Conservation (phyloP, 2,113 vertebrate genomes). For the Hemibates koningsi region DNA sequence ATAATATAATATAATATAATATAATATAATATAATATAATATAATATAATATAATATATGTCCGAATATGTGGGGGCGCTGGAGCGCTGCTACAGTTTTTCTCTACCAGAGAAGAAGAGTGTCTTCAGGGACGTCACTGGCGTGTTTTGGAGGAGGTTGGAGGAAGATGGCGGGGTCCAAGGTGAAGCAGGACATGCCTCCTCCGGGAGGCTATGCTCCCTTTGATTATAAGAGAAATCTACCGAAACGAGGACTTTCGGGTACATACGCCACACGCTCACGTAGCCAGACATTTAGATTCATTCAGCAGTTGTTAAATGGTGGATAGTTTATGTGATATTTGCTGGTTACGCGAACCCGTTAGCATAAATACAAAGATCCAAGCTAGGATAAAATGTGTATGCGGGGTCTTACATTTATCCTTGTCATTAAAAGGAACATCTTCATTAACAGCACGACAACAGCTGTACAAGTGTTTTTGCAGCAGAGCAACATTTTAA, state of each 20-base stretch:
- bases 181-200: constrained; percentile 99
- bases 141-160: neutral
- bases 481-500: neutral
- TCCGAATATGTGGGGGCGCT: neutral
- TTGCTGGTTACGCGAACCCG: constrained; percentile 10
- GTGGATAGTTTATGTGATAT: fast-evolving
- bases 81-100: neutral
- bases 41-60: neutral
- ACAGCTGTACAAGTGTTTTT: neutral
- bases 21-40: neutral
- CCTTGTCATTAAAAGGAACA: fast-evolving
- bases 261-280: constrained; percentile 53
- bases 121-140: neutral
- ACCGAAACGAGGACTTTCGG: constrained; percentile 83
- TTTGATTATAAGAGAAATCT: constrained; percentile 89
- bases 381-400: neutral
- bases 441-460: neutral
- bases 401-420: neutral
- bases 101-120: neutral
- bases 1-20: neutral
- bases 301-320: neutral
- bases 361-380: neutral
- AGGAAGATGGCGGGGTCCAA: constrained; percentile 83
- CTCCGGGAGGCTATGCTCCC: constrained; percentile 82
- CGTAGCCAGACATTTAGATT: neutral